Base-by-base conservation (phyloP, 1,140 invertebrate species). In the Aphelinus certus region DNA sequence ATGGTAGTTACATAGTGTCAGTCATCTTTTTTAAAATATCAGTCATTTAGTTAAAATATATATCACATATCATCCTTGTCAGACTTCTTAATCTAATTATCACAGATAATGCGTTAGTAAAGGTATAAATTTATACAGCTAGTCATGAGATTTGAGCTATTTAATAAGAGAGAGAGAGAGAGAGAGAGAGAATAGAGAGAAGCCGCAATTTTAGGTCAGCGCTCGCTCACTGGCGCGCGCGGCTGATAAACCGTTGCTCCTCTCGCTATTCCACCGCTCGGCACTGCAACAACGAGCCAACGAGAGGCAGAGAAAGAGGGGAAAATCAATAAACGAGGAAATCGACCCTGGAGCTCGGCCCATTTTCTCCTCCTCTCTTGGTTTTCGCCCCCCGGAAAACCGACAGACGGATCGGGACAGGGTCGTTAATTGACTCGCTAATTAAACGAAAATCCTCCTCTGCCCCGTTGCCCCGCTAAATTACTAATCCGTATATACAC, bases 291-390 rank as follows among this genome's bases (percentile, higher is more conserved):
- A 53, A 60, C 66, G 48, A 69, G 67, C 73, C 51, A 53, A 53
- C 51, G 4, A 53, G 51, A 53, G 51, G 51, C 51, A 53, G 51
- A 7, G 49, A 62, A 57, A 7, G 9, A 57, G 2, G n/a, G 68
- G 48, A 70, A 75, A 75, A 75, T 75, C 73, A 75, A 75, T 75
- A 75, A 60, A 73, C 57, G 55, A 48, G 73, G 60, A 69, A 75
- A 75, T 68, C 56, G 65, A 68, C 10, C 49, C 43, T 57, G 43
- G 56, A 43, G 46, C 43, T 7, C 3, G n/a, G 62, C 62, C 26
- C 26, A 26, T 53, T 71, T 71, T 55, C 69, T 42, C 58, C 56
- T 53, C 26, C 4, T 53, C 51, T 53, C 51, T 53, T 26, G 26
- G 60, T 47, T 55, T 55, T 62, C 60, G 53, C 49, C 61, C 60